phyloP scores from a whole-genome alignment of 1,140 invertebrate species.

The Nylanderia fulva region DNA sequence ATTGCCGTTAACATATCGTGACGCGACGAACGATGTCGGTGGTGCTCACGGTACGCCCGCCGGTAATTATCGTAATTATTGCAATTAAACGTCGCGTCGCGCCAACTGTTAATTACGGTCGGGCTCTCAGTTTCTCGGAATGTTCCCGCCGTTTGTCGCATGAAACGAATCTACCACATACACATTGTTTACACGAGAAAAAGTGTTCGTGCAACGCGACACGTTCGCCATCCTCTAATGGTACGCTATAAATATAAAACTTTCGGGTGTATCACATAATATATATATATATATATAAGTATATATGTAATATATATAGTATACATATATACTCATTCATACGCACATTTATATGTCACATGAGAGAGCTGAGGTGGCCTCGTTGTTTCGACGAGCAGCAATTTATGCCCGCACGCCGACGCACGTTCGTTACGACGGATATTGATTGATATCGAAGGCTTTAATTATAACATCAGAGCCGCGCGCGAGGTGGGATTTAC shows the following conservation, averaged over 20 bases:
- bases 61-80: constrained; percentile 71
- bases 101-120: constrained; percentile 65
- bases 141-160: constrained; percentile 26
- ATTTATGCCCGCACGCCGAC: constrained; percentile 53
- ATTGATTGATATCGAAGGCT: constrained; percentile 61
- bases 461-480: constrained; percentile 58
- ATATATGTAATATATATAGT: background rate
- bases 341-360: background rate
- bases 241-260: constrained; percentile 56
- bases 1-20: constrained; percentile 63
- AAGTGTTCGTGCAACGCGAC: background rate
- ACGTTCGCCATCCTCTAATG: constrained; percentile 7
- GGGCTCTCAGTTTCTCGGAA: constrained; percentile 59
- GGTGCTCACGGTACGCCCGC: background rate
- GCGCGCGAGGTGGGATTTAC: constrained; percentile 50
- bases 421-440: constrained; percentile 29
- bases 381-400: constrained; percentile 49
- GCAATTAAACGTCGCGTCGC: constrained; percentile 70
- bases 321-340: too few species aligned
- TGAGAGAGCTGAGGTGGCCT: constrained; percentile 6
- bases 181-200: constrained; percentile 38
- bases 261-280: background rate
- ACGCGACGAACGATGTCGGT: constrained; percentile 50
- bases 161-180: constrained; percentile 30
- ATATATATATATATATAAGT: background rate